Evolutionary conservation across 1,140 invertebrate species (phyloP).

Genomic region (Bombus soroeensis): DNA sequence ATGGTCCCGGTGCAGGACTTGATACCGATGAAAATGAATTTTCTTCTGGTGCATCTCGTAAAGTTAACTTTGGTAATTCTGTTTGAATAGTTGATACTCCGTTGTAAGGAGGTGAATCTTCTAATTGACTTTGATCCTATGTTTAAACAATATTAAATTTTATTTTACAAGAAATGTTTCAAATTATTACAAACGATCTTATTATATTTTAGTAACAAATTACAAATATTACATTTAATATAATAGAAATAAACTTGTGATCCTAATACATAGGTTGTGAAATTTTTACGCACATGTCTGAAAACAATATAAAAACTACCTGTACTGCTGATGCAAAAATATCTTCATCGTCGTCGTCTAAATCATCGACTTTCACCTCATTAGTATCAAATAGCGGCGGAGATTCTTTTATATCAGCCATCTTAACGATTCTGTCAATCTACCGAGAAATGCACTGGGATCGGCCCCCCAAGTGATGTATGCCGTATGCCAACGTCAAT

Average conservation of each 20-base stretch:
- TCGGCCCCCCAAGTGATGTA: constrained; percentile 65
- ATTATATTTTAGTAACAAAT: background rate
- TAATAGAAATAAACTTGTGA: constrained; percentile 3
- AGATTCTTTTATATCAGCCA: constrained; percentile 86
- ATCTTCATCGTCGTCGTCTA: constrained; percentile 89
- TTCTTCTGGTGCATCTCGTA: constrained; percentile 75
- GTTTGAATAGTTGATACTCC: constrained; percentile 73
- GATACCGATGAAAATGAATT: constrained; percentile 78
- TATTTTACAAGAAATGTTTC: background rate
- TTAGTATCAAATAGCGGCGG: constrained; percentile 89
- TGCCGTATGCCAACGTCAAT: constrained; percentile 60
- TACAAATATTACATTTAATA: background rate
- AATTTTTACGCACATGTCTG: constrained; percentile 1
- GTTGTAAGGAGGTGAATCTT: constrained; percentile 74
- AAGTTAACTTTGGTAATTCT: constrained; percentile 78
- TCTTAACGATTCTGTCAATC: constrained; percentile 82
- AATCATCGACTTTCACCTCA: constrained; percentile 85
- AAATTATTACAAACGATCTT: background rate
- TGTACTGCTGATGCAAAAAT: constrained; percentile 91
- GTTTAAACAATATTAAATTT: constrained; percentile 11
- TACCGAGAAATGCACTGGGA: constrained; percentile 56
- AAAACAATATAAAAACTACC: constrained; percentile 80
- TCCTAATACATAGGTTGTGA: background rate
- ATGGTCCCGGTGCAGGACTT: constrained; percentile 75
- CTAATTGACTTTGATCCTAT: constrained; percentile 75